Conservation (phyloP, 2,797 vertebrate genomes). For the Buceros bicornis region DNA sequence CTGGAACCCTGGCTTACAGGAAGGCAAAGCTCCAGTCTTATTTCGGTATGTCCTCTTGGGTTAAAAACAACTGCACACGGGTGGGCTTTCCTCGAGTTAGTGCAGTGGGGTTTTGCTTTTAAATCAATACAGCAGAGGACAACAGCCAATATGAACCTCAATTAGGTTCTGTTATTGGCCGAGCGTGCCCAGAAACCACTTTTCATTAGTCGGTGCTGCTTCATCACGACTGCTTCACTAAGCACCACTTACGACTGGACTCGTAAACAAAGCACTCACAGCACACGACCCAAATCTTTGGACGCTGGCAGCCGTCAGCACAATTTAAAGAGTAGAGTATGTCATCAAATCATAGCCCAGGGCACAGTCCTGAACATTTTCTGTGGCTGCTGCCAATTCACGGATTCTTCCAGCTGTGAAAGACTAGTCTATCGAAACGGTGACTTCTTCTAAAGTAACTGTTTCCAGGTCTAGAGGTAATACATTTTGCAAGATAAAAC, state of each 20-base stretch:
- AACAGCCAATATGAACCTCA: background rate
- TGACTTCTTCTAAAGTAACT: background rate
- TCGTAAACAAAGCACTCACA: background rate
- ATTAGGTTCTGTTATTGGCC: background rate
- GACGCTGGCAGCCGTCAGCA: background rate
- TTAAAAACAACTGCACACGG: background rate
- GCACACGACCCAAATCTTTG: background rate
- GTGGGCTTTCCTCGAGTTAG: background rate
- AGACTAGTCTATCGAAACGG: background rate
- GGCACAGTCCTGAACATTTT: background rate
- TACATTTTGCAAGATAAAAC: background rate
- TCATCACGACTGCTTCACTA: background rate
- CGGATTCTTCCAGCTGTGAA: background rate
- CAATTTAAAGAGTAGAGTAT: conserved; percentile 24
- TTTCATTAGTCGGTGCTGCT: background rate
- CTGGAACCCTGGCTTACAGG: background rate
- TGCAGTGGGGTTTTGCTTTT: background rate
- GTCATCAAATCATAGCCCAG: conserved; percentile 30
- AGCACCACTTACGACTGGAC: conserved; percentile 12
- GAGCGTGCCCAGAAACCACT: background rate
- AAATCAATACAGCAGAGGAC: background rate
- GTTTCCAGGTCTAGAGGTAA: background rate
- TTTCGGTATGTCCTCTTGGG: background rate
- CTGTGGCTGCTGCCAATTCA: background rate
- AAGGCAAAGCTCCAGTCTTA: background rate